Evolutionary conservation across 1,140 invertebrate genomes (phyloP), one percentile per base, ranked within the genome.

Genomic region (Stegodyphus dumicola): DNA sequence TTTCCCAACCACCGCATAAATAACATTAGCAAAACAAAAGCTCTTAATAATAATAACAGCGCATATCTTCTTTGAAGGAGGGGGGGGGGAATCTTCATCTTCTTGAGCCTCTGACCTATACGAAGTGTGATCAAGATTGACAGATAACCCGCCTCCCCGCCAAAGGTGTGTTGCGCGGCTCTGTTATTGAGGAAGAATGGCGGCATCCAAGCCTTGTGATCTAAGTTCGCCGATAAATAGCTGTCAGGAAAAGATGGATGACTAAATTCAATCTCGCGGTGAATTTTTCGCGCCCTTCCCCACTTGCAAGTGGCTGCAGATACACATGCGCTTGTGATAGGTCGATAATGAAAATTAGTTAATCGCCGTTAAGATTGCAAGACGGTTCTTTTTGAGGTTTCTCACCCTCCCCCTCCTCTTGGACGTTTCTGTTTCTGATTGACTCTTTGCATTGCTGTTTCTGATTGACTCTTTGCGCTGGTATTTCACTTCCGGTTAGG

Each of bases 161-260:
- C 80, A 74, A 83, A 83, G 80, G 80, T 75, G 80, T 83, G 70
- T 75, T 66, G 79, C 79, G 6, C 48, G 33, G 71, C 13, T 9
- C 71, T 83, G 80, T 75, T 83, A 83, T 83, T 83, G 80, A 83
- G 80, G 80, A 9, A 80, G 17, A 71, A 7, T n/a, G 60, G 56
- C 80, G 80, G 80, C 71, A 53, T 83, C 51, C 13, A 52, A 54
- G 70, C 48, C 70, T 83, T 33, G 49, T 83, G 80, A 83, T 83
- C 71, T 83, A 83, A 66, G 70, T 51, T 71, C 71, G 80, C 80
- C 80, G 80, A 83, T 83, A 83, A 83, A 83, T 83, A 64, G 70
- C 54, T 83, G 80, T 83, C 80, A 83, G 7, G 51, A 49, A 15
- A 83, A 51, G 80, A 83, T 83, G 71, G 80, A 83, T 83, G 71